These are phyloP conservation scores for Synodontis membranacea DNA, from an alignment of 2,113 vertebrate species.

Conservation along the genomic window DNA sequence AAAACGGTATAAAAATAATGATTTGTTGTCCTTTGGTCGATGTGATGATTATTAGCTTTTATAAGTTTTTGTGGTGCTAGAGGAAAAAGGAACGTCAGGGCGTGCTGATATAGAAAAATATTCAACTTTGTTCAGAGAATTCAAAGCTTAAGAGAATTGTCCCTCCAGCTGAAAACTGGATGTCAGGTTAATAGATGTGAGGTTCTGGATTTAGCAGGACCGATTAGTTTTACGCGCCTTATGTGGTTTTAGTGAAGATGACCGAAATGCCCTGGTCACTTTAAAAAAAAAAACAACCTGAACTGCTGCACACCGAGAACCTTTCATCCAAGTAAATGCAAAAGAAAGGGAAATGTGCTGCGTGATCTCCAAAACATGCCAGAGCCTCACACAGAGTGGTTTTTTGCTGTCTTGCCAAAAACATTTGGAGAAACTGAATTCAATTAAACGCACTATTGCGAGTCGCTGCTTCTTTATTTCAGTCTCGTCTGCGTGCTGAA, in stretches of 20 bases:
- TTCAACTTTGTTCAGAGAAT: not conserved
- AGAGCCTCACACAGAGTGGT: not conserved
- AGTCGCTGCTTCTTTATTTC: not conserved
- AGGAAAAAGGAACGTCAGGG: not conserved
- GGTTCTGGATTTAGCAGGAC: not conserved
- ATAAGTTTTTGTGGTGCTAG: not conserved
- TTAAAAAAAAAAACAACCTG: too few relatives aligned
- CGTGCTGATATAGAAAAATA: not conserved
- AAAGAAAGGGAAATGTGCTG: constrained; percentile 8
- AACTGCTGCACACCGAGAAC: not conserved
- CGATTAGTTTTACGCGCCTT: not conserved
- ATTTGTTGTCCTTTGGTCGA: not conserved
- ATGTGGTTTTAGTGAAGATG: not conserved
- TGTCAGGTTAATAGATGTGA: not conserved
- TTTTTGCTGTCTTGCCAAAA: not conserved
- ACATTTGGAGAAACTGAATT: not conserved
- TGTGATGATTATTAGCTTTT: too few relatives aligned
- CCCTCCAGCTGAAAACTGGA: not conserved
- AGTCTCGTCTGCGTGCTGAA: not conserved
- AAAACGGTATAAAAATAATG: not conserved
- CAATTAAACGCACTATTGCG: not conserved
- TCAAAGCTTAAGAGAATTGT: not conserved
- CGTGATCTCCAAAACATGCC: not conserved
- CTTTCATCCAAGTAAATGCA: constrained; percentile 8
- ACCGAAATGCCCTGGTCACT: not conserved